phyloP scores from a whole-genome alignment of 2,113 vertebrate species.

The Smithornis capensis region DNA sequence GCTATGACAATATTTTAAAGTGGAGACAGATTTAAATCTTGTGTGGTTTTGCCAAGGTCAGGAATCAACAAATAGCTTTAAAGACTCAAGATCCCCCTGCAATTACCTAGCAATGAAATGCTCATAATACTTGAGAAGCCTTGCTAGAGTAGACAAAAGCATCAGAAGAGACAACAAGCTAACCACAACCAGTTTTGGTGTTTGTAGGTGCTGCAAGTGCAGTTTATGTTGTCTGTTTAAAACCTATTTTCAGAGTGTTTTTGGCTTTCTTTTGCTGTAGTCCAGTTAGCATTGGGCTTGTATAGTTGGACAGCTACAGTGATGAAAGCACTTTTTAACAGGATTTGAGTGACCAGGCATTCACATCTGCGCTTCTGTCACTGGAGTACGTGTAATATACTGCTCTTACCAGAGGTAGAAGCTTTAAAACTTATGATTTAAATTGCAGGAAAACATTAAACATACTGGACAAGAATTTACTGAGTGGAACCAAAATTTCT shows the following conservation, averaged over 20 bases:
- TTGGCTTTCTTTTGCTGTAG: not conserved
- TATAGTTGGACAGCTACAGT: not conserved
- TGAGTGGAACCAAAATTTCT: not conserved
- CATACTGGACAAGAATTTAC: not conserved
- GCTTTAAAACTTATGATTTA: not conserved
- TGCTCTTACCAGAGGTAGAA: not conserved
- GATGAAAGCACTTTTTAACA: not conserved
- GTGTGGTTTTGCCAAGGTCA: not conserved
- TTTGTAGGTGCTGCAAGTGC: not conserved
- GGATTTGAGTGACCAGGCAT: not conserved
- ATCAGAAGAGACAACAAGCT: not conserved
- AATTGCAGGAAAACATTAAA: not conserved
- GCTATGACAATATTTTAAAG: not conserved
- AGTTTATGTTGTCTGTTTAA: not conserved
- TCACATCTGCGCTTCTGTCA: not conserved
- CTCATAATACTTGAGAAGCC: not conserved
- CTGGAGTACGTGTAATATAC: not conserved
- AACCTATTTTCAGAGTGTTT: not conserved
- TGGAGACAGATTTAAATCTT: not conserved
- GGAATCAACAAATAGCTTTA: not conserved
- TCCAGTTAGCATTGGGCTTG: not conserved
- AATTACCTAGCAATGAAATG: not conserved
- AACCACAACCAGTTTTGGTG: not conserved
- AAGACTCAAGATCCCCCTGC: not conserved
- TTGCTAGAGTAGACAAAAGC: not conserved